phyloP scores from a whole-genome alignment of 35 echinoderm and acorn worm species.

The Holothuria glaberrima region DNA sequence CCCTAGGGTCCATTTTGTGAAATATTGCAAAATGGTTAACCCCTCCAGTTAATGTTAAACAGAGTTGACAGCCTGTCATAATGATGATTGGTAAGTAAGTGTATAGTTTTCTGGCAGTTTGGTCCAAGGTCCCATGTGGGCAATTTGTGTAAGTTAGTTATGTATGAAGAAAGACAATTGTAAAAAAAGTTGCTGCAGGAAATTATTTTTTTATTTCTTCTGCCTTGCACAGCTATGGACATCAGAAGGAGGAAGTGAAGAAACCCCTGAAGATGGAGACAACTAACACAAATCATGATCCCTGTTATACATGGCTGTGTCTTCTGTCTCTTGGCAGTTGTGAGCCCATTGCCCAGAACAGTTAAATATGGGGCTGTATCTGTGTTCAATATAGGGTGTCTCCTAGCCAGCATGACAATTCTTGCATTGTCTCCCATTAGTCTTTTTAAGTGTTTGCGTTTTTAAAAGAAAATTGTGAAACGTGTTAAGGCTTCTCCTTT shows the following conservation, averaged over 20 bases:
- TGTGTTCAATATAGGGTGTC: conserved; percentile 38
- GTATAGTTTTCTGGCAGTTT: too few species aligned
- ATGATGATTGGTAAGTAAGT: too few species aligned
- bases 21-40: too few species aligned
- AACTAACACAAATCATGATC: neutral
- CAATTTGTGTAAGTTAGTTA: too few species aligned
- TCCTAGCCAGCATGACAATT: conserved; percentile 45
- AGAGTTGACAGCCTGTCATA: too few species aligned
- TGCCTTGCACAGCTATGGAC: conserved; percentile 82
- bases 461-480: conserved; percentile 14
- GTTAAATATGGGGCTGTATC: conserved; percentile 53
- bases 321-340: conserved; percentile 21
- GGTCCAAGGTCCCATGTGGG: neutral
- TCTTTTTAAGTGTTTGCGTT: conserved; percentile 43
- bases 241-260: conserved; percentile 54
- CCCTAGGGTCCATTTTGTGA: too few species aligned
- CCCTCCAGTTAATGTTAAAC: too few species aligned
- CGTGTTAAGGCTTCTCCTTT: neutral
- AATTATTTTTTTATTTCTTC: neutral
- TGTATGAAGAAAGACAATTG: too few species aligned
- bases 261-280: conserved; percentile 27
- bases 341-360: conserved; percentile 40
- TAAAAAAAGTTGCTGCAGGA: neutral
- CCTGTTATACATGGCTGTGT: conserved; percentile 38
- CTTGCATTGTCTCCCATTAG: conserved; percentile 39